These are phyloP conservation scores for Vimba vimba DNA, from an alignment of 2,113 vertebrate genomes.

Conservation along the genomic window DNA sequence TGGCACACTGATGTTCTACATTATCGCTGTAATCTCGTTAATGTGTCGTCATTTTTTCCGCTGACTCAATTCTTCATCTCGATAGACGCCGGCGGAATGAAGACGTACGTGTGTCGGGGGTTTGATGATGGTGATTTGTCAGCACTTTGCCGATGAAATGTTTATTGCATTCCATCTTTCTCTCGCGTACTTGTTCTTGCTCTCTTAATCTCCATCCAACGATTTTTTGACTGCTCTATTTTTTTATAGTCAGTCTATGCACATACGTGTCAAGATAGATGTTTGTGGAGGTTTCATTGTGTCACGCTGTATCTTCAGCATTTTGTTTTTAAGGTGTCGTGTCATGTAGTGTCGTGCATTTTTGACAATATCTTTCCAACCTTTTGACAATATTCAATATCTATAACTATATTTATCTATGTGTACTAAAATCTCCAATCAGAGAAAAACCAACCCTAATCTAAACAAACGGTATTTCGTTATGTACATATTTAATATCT, in stretches of 20 bases:
- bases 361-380: neutral
- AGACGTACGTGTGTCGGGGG: neutral
- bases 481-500: too few species aligned
- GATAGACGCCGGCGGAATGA: slow-evolving; percentile 14
- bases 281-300: neutral
- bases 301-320: neutral
- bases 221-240: neutral
- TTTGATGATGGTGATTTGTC: slow-evolving; percentile 38
- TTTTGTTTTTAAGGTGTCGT: neutral
- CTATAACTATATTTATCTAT: neutral
- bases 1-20: slow-evolving; percentile 19
- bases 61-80: slow-evolving; percentile 23
- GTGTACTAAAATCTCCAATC: too few species aligned
- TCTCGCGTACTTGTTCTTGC: neutral
- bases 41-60: slow-evolving; percentile 30
- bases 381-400: neutral
- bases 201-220: neutral
- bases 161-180: slow-evolving; percentile 17
- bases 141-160: slow-evolving; percentile 28
- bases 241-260: neutral
- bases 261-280: neutral
- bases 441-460: too few species aligned
- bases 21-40: slow-evolving; percentile 36
- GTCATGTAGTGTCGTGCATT: neutral
- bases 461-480: too few species aligned